Evolutionary conservation across 2,797 vertebrate species (phyloP).

Genomic region (Notolepis coatsorum): DNA sequence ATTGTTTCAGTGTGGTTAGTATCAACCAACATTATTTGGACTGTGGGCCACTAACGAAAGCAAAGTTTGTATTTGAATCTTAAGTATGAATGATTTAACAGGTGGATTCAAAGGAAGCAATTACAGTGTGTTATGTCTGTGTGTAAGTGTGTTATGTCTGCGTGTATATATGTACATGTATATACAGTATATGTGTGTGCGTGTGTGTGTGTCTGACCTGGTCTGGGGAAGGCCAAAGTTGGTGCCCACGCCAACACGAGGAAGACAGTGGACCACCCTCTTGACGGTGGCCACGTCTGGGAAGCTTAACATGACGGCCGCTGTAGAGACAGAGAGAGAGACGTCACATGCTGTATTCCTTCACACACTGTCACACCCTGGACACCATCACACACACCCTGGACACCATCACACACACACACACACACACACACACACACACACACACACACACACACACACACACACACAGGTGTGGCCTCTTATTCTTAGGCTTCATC

Average conservation of each 20-base stretch:
- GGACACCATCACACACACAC: too few species aligned
- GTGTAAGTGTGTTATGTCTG: too few species aligned
- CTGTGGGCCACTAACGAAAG: not conserved
- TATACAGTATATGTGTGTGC: not conserved
- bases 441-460: too few species aligned
- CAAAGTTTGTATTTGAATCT: not conserved
- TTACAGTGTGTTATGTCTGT: not conserved
- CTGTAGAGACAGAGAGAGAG: constrained; percentile 70
- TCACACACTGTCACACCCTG: not conserved
- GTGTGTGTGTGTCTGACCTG: constrained; percentile 78
- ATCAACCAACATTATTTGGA: not conserved
- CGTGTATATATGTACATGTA: not conserved
- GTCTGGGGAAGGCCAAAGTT: constrained; percentile 96
- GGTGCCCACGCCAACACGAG: constrained; percentile 96
- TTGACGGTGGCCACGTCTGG: constrained; percentile 93
- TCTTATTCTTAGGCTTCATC: too few species aligned
- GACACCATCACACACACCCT: too few species aligned
- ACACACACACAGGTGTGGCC: too few species aligned
- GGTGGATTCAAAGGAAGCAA: too few species aligned
- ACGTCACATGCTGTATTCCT: not conserved
- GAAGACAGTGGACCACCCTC: constrained; percentile 95
- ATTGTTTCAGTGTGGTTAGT: not conserved
- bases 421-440: too few species aligned
- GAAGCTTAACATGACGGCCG: constrained; percentile 97
- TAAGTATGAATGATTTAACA: not conserved